A percentile compares a stretch with the other conserved stretches of the same genome.
Conservation (phyloP, 2,888 invertebrate genomes). For the Ennomos fuscantarius region DNA sequence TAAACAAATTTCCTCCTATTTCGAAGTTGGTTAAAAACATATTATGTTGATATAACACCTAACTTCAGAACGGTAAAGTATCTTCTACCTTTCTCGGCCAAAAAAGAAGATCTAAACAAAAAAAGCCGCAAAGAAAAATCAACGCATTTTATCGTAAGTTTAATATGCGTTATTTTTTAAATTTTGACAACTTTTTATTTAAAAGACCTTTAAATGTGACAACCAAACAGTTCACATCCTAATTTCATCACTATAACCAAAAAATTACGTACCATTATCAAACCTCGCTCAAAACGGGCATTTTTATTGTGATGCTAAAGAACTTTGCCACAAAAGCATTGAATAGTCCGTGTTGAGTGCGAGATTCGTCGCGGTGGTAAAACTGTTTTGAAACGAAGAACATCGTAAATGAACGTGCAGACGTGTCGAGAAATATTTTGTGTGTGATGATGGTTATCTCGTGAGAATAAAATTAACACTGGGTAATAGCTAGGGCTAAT, state of each 20-base stretch:
- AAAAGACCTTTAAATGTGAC: too few species aligned
- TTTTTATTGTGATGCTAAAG: slow-evolving; percentile 50
- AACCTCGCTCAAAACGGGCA: neutral
- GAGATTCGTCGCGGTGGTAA: slow-evolving; percentile 51
- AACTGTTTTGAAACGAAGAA: slow-evolving; percentile 42
- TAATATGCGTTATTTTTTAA: too few species aligned
- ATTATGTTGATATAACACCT: too few species aligned
- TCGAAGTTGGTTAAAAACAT: too few species aligned
- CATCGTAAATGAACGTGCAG: slow-evolving; percentile 25
- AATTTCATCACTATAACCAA: neutral
- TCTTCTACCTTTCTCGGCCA: too few species aligned
- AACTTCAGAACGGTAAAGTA: too few species aligned
- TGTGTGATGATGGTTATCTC: slow-evolving; percentile 27
- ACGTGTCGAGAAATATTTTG: slow-evolving; percentile 32
- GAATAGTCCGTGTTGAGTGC: slow-evolving; percentile 39
- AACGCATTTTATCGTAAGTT: too few species aligned
- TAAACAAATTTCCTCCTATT: too few species aligned
- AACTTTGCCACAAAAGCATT: slow-evolving; percentile 34
- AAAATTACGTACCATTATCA: neutral
- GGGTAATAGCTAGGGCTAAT: slow-evolving; percentile 1
- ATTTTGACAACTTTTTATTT: too few species aligned
- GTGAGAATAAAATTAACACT: slow-evolving; percentile 15
- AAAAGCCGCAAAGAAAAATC: too few species aligned
- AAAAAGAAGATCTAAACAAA: too few species aligned
- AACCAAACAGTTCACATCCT: too few species aligned